A percentile compares a stretch with the other conserved stretches of the same genome.
Conservation (phyloP, 1,140 invertebrate species). For the Caenorhabditis tropicalis region DNA sequence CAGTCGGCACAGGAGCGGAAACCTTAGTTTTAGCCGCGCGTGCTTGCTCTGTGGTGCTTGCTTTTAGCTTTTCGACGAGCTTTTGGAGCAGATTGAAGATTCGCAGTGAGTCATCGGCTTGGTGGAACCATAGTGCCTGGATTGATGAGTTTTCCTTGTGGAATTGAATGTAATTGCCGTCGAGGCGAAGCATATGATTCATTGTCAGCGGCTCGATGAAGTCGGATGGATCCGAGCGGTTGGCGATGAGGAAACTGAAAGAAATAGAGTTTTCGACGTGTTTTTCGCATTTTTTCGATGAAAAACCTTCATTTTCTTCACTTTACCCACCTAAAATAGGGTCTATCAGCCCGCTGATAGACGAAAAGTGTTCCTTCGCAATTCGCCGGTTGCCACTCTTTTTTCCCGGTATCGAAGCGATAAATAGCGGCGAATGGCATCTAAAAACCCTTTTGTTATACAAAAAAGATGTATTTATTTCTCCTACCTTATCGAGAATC, state of each 20-base stretch:
- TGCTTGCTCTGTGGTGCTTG: constrained; percentile 17
- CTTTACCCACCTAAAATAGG: constrained; percentile 35
- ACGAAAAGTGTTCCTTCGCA: constrained; percentile 36
- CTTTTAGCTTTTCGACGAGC: constrained; percentile 17
- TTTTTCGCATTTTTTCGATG: background rate
- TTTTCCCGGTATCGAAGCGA: constrained; percentile 31
- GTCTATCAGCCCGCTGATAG: constrained; percentile 24
- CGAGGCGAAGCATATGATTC: background rate
- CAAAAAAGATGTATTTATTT: too few relatives aligned
- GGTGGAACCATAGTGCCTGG: constrained; percentile 38
- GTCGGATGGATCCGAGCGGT: constrained; percentile 8
- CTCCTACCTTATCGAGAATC: constrained; percentile 12
- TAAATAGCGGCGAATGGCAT: constrained; percentile 29
- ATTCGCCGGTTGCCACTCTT: constrained; percentile 10
- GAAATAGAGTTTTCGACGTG: background rate
- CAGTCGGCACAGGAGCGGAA: background rate
- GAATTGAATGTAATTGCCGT: constrained; percentile 35
- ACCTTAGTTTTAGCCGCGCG: background rate
- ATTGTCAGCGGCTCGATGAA: constrained; percentile 38
- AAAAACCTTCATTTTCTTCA: background rate
- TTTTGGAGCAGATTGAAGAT: background rate
- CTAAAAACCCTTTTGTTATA: background rate
- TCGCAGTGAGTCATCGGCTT: background rate
- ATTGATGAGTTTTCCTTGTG: constrained; percentile 3
- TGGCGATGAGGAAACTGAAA: constrained; percentile 46